Conservation (phyloP, 2,797 vertebrate genomes). For the Arrhamphus sclerolepis region DNA sequence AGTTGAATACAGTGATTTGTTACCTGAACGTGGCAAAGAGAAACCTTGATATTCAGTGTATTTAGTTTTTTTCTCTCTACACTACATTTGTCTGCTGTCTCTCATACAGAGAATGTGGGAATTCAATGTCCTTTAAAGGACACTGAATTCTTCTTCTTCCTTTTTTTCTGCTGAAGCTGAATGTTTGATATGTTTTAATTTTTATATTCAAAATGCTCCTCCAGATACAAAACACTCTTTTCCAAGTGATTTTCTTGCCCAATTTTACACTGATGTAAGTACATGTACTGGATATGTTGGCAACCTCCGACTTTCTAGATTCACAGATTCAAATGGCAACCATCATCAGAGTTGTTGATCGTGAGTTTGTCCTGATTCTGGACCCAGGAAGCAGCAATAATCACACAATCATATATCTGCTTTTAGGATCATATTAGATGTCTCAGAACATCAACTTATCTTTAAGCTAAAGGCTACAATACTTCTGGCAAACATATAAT, state of each 20-base stretch:
- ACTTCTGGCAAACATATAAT: constrained; percentile 30
- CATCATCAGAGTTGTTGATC: background rate
- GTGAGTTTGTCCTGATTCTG: background rate
- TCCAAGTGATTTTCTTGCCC: constrained; percentile 22
- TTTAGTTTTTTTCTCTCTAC: background rate
- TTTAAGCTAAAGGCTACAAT: constrained; percentile 34
- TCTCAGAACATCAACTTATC: constrained; percentile 46
- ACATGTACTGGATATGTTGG: too few relatives aligned
- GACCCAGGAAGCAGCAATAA: constrained; percentile 36
- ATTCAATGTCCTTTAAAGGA: constrained; percentile 35
- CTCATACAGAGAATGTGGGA: constrained; percentile 26
- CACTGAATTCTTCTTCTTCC: constrained; percentile 29
- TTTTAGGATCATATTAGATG: constrained; percentile 56
- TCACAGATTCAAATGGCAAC: background rate
- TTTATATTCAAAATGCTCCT: background rate
- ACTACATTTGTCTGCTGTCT: constrained; percentile 22
- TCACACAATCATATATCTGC: constrained; percentile 41
- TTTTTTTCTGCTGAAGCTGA: too few relatives aligned
- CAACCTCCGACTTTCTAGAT: too few relatives aligned
- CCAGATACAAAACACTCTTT: constrained; percentile 7
- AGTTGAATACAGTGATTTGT: background rate
- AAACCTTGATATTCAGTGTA: constrained; percentile 11
- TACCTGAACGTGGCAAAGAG: constrained; percentile 8
- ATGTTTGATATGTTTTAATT: background rate
- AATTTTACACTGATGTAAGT: too few relatives aligned